Evolutionary conservation across 2,888 invertebrate species (phyloP).

Genomic region (Ophion ellenae): DNA sequence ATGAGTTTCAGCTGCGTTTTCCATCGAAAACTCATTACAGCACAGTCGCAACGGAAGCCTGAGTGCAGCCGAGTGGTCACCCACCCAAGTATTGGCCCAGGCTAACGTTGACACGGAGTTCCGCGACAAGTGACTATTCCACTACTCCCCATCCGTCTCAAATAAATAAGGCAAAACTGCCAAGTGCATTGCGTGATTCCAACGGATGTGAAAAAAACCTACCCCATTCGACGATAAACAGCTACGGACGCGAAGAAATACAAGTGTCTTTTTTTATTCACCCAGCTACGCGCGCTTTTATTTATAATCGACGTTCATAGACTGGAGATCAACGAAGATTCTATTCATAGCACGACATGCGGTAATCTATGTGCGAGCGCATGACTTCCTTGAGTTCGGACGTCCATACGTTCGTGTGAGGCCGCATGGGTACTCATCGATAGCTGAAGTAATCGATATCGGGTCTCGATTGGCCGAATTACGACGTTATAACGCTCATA

Average conservation of each 20-base stretch:
- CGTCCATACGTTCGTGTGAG: background rate
- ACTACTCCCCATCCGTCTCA: background rate
- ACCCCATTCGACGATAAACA: background rate
- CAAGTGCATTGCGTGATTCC: background rate
- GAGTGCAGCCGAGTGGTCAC: background rate
- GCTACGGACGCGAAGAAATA: background rate
- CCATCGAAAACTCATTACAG: background rate
- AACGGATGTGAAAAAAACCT: too few relatives aligned
- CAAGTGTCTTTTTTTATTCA: background rate
- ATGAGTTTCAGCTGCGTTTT: too few relatives aligned
- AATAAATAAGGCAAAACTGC: background rate
- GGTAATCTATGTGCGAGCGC: slow-evolving; percentile 1
- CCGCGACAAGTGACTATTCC: too few relatives aligned
- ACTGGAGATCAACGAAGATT: slow-evolving; percentile 16
- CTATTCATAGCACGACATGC: slow-evolving; percentile 17
- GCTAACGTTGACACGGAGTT: background rate
- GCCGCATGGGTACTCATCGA: background rate
- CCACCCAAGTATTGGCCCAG: background rate
- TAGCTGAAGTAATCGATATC: slow-evolving; percentile 46
- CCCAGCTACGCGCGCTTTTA: background rate
- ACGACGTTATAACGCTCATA: slow-evolving; percentile 19
- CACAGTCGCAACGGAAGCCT: background rate
- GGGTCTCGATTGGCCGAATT: slow-evolving; percentile 33
- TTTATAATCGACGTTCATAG: background rate
- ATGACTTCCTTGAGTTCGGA: background rate